These are phyloP conservation scores for Drosophila arizonae DNA, from an alignment of 1,140 invertebrate genomes.

Conservation along the genomic window DNA sequence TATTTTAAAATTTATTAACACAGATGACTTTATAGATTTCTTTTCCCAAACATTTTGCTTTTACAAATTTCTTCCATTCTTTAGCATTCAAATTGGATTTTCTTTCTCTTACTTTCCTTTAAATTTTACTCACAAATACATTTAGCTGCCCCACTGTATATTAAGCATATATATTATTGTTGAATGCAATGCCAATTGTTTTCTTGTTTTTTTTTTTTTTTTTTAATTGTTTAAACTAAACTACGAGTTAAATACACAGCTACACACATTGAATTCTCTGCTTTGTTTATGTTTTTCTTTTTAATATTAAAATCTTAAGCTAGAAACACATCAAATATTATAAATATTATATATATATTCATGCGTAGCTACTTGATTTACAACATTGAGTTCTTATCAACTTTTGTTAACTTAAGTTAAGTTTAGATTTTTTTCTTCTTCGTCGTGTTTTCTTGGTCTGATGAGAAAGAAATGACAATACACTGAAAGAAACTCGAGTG, in stretches of 20 bases:
- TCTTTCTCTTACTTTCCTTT: constrained; percentile 37
- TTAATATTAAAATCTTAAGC: constrained; percentile 75
- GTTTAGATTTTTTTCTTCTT: constrained; percentile 5
- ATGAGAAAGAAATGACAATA: constrained; percentile 8
- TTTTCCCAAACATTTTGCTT: constrained; percentile 60
- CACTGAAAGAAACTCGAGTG: neutral
- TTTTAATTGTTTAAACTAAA: constrained; percentile 43
- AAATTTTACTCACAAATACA: constrained; percentile 51
- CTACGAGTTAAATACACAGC: constrained; percentile 57
- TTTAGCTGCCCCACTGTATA: constrained; percentile 42
- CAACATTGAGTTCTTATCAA: constrained; percentile 49
- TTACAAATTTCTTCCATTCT: neutral
- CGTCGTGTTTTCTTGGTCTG: neutral
- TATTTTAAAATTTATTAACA: constrained; percentile 82
- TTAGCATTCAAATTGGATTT: constrained; percentile 18
- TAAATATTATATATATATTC: constrained; percentile 64
- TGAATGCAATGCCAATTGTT: constrained; percentile 46
- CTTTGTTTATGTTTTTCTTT: constrained; percentile 30
- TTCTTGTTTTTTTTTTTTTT: constrained; percentile 1
- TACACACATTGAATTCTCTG: constrained; percentile 57
- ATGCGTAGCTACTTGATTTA: constrained; percentile 48
- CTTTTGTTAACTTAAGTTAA: constrained; percentile 11
- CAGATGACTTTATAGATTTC: constrained; percentile 82
- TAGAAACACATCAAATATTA: constrained; percentile 78
- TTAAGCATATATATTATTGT: constrained; percentile 32